Percentiles rank a stretch among this genome's conserved stretches.
Conservation (phyloP, 2,113 vertebrate species). For the Cebidichthys violaceus region DNA sequence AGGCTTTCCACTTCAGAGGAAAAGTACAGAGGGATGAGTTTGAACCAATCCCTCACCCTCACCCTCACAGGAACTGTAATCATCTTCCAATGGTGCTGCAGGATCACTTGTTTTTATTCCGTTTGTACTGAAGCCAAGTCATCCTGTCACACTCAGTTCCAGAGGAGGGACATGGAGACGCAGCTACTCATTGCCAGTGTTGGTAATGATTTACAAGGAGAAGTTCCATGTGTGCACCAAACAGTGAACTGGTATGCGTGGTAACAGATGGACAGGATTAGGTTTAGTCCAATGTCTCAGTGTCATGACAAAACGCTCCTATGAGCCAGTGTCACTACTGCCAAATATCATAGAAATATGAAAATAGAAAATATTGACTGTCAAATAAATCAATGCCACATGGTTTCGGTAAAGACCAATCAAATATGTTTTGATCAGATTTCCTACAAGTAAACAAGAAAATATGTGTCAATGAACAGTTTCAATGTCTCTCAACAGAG, state of each 20-base stretch:
- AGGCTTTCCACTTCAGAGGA: slow-evolving; percentile 25
- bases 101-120: slow-evolving; percentile 15
- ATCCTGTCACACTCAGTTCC: not conserved
- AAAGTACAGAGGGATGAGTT: not conserved
- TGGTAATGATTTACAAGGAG: not conserved
- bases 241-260: not conserved
- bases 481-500: not conserved
- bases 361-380: not conserved
- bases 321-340: not conserved
- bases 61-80: slow-evolving; percentile 5
- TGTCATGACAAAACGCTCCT: not conserved
- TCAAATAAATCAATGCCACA: not conserved
- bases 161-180: not conserved
- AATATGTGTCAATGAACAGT: not conserved
- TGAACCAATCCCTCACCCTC: slow-evolving; percentile 16
- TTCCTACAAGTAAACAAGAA: not conserved
- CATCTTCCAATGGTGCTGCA: slow-evolving; percentile 9
- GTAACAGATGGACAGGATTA: slow-evolving; percentile 2
- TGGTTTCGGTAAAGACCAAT: not conserved
- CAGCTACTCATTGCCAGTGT: not conserved
- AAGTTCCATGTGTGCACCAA: not conserved
- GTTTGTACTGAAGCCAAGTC: slow-evolving; percentile 29
- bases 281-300: not conserved
- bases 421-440: not conserved
- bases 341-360: not conserved